Evolutionary conservation across 2,888 invertebrate species (phyloP), one percentile per base, ranked within the genome.

Genomic region (Morinoia aosen): DNA sequence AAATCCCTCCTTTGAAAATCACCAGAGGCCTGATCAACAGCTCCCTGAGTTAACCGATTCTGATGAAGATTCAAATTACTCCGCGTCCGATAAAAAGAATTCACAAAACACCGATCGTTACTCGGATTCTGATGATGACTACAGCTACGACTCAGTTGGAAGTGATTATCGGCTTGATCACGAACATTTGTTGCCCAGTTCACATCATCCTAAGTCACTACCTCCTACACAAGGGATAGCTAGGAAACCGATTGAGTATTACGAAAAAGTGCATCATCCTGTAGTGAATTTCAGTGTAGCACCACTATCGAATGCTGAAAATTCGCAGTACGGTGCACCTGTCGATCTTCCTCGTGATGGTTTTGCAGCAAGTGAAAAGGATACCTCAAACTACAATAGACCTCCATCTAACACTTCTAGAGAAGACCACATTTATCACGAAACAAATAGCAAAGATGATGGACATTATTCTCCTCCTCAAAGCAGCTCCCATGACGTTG

Each of bases 191-290:
- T 16, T 76, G 76, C 76, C 76, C 76, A 76, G 76, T 33, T 76
- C 76, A 19, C 76, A 16, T 76, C 76, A 76, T 33, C 76, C 76
- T 76, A 33, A 76, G 76, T 33, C 76, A 76, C 2, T 76, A 25
- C 76, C 76, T 76, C 76, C 76, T 76, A 76, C 76, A 25, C 76
- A 76, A 76, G 76, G 76, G 16, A 76, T 76, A 25, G 76, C 25
- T 33, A 16, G 76, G 3, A 90, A 57, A 12, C 93, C 57, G 93
- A 33, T 93, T 93, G 93, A 93, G 33, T 93, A 57, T 57, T 93
- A 93, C 57, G 93, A 93, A 33, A n/a, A 93, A 58, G 93, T 93
- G 14, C 93, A 57, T 33, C 57, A 93, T 57, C 93, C 93, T 57
- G n/a, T 11, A 57, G 57, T 57, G 33, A 93, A 93, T 57, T 12